Percentiles rank a stretch among this genome's conserved stretches.
phyloP scores from a whole-genome alignment of 2,797 vertebrate genomes.

The Acanthis flammea region DNA sequence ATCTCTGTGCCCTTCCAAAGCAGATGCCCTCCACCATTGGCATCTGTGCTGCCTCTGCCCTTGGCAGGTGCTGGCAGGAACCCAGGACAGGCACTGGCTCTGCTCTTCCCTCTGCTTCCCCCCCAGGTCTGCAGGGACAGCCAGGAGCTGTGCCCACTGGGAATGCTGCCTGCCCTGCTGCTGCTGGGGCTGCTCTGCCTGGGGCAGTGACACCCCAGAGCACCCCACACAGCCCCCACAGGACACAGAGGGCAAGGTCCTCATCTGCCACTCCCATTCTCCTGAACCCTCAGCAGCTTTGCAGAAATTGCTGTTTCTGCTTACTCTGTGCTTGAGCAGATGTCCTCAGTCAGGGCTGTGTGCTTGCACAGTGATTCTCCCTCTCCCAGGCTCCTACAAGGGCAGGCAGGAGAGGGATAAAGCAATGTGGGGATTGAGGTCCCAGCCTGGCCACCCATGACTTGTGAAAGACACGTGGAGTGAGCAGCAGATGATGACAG shows the following conservation, averaged over 20 bases:
- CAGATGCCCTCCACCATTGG: background rate
- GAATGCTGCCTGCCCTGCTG: background rate
- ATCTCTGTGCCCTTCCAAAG: background rate
- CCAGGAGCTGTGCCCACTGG: background rate
- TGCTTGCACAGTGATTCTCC: background rate
- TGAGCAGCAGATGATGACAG: background rate
- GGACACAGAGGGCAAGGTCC: background rate
- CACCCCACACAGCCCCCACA: background rate
- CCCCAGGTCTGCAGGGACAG: background rate
- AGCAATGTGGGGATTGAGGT: background rate
- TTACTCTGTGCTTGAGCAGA: background rate
- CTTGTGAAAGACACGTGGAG: background rate
- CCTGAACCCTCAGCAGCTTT: background rate
- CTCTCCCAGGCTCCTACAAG: background rate
- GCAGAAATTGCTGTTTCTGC: background rate
- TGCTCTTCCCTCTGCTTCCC: background rate
- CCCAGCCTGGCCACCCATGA: background rate
- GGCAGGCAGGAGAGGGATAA: background rate
- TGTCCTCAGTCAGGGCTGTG: background rate
- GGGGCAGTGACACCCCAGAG: background rate
- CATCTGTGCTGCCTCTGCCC: background rate
- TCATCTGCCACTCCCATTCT: background rate
- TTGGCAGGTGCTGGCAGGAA: background rate
- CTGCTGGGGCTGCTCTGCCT: background rate
- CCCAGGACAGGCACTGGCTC: accelerated